Evolutionary conservation across 2,113 vertebrate genomes (phyloP).

Genomic region (Helogale parvula): DNA sequence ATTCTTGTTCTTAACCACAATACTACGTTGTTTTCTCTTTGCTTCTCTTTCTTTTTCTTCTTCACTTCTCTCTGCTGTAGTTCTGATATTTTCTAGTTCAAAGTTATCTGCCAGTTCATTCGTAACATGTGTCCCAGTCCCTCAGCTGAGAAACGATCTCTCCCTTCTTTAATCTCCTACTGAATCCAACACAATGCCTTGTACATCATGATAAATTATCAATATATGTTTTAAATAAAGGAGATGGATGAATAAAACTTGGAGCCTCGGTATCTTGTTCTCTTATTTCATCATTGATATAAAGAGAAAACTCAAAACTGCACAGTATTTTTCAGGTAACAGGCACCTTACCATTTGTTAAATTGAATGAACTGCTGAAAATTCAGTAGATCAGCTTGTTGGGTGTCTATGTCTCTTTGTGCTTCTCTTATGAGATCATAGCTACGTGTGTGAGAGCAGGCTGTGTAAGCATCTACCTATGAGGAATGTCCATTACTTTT

Average conservation of each 20-base stretch:
- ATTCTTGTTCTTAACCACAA: background rate
- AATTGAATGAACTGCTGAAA: constrained; percentile 9
- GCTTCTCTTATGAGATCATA: background rate
- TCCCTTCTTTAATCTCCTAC: background rate
- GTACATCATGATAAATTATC: background rate
- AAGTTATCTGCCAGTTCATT: background rate
- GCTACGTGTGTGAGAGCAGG: background rate
- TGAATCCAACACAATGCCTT: background rate
- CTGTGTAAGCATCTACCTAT: background rate
- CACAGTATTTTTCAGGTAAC: background rate
- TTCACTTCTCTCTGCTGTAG: background rate
- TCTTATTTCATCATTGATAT: background rate
- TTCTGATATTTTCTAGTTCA: background rate
- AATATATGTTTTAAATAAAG: background rate
- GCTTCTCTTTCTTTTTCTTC: background rate
- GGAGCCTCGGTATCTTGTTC: background rate
- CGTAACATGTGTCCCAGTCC: background rate
- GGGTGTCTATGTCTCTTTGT: background rate
- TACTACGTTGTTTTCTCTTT: background rate
- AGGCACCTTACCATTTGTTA: background rate
- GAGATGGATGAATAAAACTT: background rate
- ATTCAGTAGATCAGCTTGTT: background rate
- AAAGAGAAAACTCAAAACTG: background rate
- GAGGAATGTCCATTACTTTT: background rate
- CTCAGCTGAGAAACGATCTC: background rate